Base-by-base conservation (phyloP, 2,797 vertebrate genomes). In the Ceyx erithaca region DNA sequence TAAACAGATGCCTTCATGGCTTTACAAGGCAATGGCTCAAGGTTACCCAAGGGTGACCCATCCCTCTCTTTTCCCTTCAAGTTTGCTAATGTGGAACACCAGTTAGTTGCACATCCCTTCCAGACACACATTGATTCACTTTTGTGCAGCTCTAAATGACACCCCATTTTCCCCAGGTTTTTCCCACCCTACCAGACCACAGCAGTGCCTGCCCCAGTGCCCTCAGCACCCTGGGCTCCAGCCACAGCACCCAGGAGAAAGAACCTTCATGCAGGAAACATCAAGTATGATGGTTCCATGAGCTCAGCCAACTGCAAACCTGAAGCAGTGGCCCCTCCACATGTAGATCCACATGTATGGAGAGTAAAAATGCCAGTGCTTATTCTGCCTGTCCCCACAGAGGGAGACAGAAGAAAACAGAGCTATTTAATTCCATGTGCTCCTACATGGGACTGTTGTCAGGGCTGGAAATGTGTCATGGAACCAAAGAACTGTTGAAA, bases 1-100 rank as follows among this genome's bases (percentile, higher is more conserved):
- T 5, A 61, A 76, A 66, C 70, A 88, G 91, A 86, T 88, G 87
- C 30, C 63, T 77, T 77, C 3, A 1, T 35, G 30, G 57, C 71
- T 71, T 67, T 35, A 81, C 72, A 96, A 70, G 70, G 68, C 85
- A 90, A 23, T 8, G n/a, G 63, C 81, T 76, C 85, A 91, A 91
- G 85, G 91, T 86, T 70, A 64, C 21, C 67, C 5, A 3, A 70
- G 55, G 20, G 63, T 63, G 54, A 78, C 45, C 73, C 49, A 46
- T 40, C 49, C 51, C 85, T 75, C 78, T 63, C 55, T 76, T 64
- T 80, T 76, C 80, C 80, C 55, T 73, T 67, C 23, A 25, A 62
- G 62, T 67, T 45, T 82, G 51, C 52, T 80, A 52, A 77, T 15
- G 41, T 0, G 4, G 41, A 12, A 45, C n/a, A 52, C 55, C 49